Evolutionary conservation across 2,888 invertebrate species (phyloP).

Genomic region (Gymnocheta viridis): DNA sequence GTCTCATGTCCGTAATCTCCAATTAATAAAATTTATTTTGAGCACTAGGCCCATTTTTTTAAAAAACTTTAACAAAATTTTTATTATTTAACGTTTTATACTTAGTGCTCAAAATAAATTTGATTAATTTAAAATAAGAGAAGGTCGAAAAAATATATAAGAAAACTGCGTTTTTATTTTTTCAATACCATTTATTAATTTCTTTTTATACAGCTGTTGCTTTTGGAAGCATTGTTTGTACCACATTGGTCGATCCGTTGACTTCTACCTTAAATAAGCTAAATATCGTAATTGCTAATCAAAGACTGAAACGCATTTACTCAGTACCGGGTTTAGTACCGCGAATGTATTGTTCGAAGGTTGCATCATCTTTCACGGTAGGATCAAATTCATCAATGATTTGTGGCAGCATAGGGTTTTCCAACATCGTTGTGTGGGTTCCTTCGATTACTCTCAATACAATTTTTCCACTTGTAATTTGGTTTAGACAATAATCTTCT

Average conservation of each 20-base stretch:
- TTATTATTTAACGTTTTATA: no score
- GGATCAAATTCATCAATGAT: conserved; percentile 84
- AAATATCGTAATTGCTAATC: neutral
- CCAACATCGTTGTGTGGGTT: conserved; percentile 87
- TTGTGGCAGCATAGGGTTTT: conserved; percentile 85
- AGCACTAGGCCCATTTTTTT: no score
- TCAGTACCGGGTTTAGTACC: conserved; percentile 73
- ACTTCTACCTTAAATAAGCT: neutral
- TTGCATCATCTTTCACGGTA: conserved; percentile 76
- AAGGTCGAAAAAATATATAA: no score
- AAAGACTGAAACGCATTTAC: neutral
- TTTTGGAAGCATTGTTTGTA: neutral
- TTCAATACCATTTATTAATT: no score
- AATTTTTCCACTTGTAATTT: conserved; percentile 84
- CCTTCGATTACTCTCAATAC: conserved; percentile 87
- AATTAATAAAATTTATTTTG: no score
- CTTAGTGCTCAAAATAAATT: no score
- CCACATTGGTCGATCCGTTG: neutral
- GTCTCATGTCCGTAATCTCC: no score
- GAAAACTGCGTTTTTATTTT: no score
- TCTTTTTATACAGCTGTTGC: no score
- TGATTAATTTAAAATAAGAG: no score
- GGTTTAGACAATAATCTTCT: conserved; percentile 86
- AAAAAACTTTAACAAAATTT: no score
- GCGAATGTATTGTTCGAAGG: conserved; percentile 77